Base-by-base conservation (phyloP, 2,113 vertebrate species). In the Osmerus eperlanus region DNA sequence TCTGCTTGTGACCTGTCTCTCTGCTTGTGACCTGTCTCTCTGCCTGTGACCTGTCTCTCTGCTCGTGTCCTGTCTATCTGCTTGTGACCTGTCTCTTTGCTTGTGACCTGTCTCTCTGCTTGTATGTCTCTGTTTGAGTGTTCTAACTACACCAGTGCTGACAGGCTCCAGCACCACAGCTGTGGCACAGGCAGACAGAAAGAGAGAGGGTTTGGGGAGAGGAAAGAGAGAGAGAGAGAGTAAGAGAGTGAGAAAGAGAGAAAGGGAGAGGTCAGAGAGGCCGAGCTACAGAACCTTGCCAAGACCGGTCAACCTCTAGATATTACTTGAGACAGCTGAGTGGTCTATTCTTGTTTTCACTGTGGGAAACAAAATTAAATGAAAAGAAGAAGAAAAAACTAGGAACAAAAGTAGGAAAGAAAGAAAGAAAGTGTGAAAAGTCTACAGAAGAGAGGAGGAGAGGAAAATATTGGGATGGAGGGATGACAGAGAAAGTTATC, bases 301-400 rank as follows among this genome's bases (percentile, higher is more conserved):
- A 29, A 68, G 19, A 72, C 64, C 28, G 55, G 13, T 18, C 21
- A 52, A 79, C 54, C 75, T 67, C 29, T 13, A 65, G 58, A 65
- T 8, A 14, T n/a, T 68, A 28, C 68, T 61, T 3, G 28, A 25
- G 76, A 83, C 70, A 78, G 55, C 4, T 3, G 61, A 80, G 71
- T 8, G 71, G 73, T 70, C 56, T 69, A 75, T 76, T 78, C 77
- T 67, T 79, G 79, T 71, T 79, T 70, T 66, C 64, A 65, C 64
- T 75, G 71, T 73, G 74, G 75, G 78, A 77, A 75, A 71, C 21
- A 21, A 21, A 21, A 21, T 1, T 21, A 21, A 21, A 21, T 21
- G 21, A 21, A 66, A 80, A 60, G 21, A 21, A 21, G 21, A 21
- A 21, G 66, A 64, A 23, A 62, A 69, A 67, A 53, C 29, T 52